These are phyloP conservation scores for Alfaro cultratus DNA, from an alignment of 2,797 vertebrate species.

Conservation along the genomic window DNA sequence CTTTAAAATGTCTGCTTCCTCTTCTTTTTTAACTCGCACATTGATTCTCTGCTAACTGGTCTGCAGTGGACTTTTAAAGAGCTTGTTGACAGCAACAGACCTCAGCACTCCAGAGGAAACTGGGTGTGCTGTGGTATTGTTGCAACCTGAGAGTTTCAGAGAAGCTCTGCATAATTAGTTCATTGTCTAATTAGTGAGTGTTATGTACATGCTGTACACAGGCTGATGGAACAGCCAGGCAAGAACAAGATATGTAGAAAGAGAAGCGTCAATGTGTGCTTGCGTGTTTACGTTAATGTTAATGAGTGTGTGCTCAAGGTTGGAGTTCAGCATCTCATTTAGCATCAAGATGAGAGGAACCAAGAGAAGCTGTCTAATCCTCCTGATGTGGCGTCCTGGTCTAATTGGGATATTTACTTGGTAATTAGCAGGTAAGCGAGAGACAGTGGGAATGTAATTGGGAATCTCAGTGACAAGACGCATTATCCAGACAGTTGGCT, in stretches of 20 bases:
- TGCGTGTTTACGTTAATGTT: conserved; percentile 45
- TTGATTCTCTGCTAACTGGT: conserved; percentile 52
- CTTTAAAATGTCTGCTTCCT: conserved; percentile 57
- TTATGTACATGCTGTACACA: conserved; percentile 81
- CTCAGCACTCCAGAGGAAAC: conserved; percentile 62
- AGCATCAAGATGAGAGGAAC: conserved; percentile 64
- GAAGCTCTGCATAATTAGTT: conserved; percentile 82
- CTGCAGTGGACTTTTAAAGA: conserved; percentile 64
- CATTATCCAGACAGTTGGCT: conserved; percentile 74
- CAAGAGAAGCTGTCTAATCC: conserved; percentile 81
- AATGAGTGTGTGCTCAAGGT: conserved; percentile 69
- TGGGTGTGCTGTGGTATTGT: conserved; percentile 47
- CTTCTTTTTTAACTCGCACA: conserved; percentile 44
- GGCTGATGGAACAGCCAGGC: conserved; percentile 84
- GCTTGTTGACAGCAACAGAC: conserved; percentile 73
- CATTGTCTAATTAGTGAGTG: conserved; percentile 88
- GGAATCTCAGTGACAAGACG: conserved; percentile 81
- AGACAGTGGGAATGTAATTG: conserved; percentile 84
- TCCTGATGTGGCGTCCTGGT: conserved; percentile 81
- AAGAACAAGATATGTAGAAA: conserved; percentile 70
- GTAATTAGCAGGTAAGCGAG: conserved; percentile 90
- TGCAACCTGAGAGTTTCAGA: conserved; percentile 60
- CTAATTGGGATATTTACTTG: conserved; percentile 93
- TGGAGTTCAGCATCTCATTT: conserved; percentile 70
- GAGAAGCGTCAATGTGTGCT: conserved; percentile 30